Conservation (phyloP, 2,888 invertebrate species). For the Microplitis manilae region DNA sequence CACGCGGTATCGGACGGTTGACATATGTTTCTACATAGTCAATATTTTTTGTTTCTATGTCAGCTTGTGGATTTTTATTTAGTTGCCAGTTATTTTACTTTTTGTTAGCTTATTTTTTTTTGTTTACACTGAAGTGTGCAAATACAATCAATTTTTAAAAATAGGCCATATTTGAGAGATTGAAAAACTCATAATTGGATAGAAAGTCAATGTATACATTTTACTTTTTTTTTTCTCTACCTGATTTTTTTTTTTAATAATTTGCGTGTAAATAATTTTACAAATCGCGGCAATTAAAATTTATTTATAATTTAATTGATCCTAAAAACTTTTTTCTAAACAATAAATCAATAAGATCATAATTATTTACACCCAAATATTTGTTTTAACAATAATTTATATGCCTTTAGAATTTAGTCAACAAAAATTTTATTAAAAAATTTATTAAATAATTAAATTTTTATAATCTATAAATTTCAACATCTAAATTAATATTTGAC, state of each 20-base stretch:
- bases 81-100: neutral
- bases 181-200: neutral
- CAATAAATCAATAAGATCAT: too few species aligned
- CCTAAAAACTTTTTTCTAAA: too few species aligned
- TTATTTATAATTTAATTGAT: too few species aligned
- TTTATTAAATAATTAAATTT: too few species aligned
- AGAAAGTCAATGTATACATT: neutral
- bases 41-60: constrained; percentile 7
- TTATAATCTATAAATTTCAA: too few species aligned
- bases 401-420: too few species aligned
- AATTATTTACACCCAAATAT: too few species aligned
- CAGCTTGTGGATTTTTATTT: constrained; percentile 6
- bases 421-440: too few species aligned
- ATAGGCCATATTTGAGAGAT: neutral
- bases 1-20: constrained; percentile 13
- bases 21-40: constrained; percentile 6
- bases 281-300: too few species aligned
- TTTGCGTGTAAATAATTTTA: too few species aligned
- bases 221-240: neutral
- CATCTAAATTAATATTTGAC: neutral
- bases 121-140: neutral
- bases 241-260: neutral
- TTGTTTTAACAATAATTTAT: too few species aligned
- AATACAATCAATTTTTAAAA: neutral
- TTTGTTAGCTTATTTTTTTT: neutral